Evolutionary conservation across 2,113 vertebrate genomes (phyloP), one percentile per base, ranked within the genome.

Genomic region (Lepus europaeus): DNA sequence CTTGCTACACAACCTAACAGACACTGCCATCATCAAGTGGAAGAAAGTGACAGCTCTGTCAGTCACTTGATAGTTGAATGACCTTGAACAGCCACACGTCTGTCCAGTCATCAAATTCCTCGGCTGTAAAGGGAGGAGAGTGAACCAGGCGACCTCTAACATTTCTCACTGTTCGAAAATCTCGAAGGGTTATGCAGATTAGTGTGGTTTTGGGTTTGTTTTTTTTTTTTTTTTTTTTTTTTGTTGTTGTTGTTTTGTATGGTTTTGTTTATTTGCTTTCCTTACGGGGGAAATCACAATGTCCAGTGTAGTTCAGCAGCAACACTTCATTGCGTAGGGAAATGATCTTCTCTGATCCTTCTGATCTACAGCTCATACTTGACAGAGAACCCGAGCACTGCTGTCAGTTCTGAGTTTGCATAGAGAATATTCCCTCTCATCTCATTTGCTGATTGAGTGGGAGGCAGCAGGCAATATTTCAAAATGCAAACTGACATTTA

Each of bases 401-500:
- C 72, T 85, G 80, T 86, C 59, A 61, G 69, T 53, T 86, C 87
- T 89, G 78, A 70, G 77, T 85, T 83, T 94, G 70, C 51, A 80
- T 4, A 84, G 76, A 96, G 63, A 94, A 64, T 61, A 73, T 74
- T 91, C 79, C 70, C 63, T 95, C 72, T 91, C 95, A 69, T 96
- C 91, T 94, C 68, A 87, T 89, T 93, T 93, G 83, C 68, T 91
- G 84, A 96, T 27, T 93, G 97, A 97, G 96, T 96, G 89, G 95
- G 96, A 96, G 91, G 96, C 91, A 96, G 89, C 84, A 89, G 93
- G 94, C 95, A 96, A 90, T 97, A 97, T 96, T 97, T 97, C 96
- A 97, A 97, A 96, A 97, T 96, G 93, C 91, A 97, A 96, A 97
- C 89, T 95, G 97, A 96, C 96, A 97, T 97, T 97, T 97, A 96